A percentile compares a stretch with the other conserved stretches of the same genome.
Conservation (phyloP, 92 coral and sea anemone genomes). For the Muricea muricata region DNA sequence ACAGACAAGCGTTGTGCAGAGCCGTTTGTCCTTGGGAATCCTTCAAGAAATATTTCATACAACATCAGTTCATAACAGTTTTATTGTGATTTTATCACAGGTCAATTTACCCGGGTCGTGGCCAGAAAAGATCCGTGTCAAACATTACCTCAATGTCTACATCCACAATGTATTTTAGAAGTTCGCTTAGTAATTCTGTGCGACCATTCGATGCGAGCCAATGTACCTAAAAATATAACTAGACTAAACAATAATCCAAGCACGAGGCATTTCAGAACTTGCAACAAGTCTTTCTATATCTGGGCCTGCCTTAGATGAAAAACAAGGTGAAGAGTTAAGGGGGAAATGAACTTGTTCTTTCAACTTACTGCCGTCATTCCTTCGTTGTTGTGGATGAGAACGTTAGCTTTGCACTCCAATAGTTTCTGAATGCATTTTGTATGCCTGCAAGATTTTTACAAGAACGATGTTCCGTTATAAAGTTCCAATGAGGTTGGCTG, state of each 20-base stretch:
- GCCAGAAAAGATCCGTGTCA: too few relatives aligned
- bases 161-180: conserved; percentile 49
- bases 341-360: too few relatives aligned
- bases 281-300: too few relatives aligned
- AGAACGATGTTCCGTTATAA: neutral
- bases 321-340: too few relatives aligned
- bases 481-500: too few relatives aligned
- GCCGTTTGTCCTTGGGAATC: conserved; percentile 72
- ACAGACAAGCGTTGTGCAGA: conserved; percentile 59
- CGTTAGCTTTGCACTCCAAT: conserved; percentile 62
- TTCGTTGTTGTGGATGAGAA: conserved; percentile 61
- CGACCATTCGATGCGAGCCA: conserved; percentile 73
- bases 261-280: too few relatives aligned
- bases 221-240: conserved; percentile 41
- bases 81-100: too few relatives aligned
- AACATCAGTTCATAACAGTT: too few relatives aligned
- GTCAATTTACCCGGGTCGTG: too few relatives aligned
- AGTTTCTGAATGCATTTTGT: conserved; percentile 65
- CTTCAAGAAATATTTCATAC: too few relatives aligned
- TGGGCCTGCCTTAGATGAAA: too few relatives aligned
- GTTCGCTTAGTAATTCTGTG: conserved; percentile 63
- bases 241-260: too few relatives aligned
- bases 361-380: conserved; percentile 72
- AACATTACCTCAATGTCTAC: conserved; percentile 55
- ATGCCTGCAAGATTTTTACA: conserved; percentile 33